Evolutionary conservation across 2,113 vertebrate species (phyloP), one percentile per base, ranked within the genome.

Genomic region (Toxostoma redivivum): DNA sequence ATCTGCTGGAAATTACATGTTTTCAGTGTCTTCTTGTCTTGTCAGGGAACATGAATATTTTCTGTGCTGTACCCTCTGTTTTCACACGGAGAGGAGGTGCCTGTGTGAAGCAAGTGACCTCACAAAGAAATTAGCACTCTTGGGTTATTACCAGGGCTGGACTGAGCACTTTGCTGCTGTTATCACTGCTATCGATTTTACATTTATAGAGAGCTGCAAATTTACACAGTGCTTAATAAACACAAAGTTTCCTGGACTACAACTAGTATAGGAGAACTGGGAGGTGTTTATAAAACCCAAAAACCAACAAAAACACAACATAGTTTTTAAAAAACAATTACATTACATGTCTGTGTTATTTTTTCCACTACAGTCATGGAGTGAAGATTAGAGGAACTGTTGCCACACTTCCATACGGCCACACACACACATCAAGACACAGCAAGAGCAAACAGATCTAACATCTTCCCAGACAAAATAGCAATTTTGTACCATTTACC

Each of bases 111-210:
- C 51, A 78, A 92, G 67, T 64, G 53, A 92, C 81, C 77, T 95
- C 95, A 96, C 84, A 86, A 74, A 87, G 83, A 86, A 92, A 67
- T 84, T 74, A 84, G 91, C 88, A 86, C 45, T 70, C 72, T 56
- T 74, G 80, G 65, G 64, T 83, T 92, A 83, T 80, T 90, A 94
- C 48, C 89, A 92, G 77, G 79, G 72, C 77, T 89, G 73, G 61
- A 58, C 77, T 92, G 90, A 84, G 77, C 72, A 81, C 91, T 96
- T 90, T 84, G 96, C 83, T 94, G 69, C 51, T 91, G 80, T 91
- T 96, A 97, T 84, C 95, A 92, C 23, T 79, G n/a, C 37, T 94
- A 97, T 95, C 92, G 93, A 97, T 95, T 95, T 95, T 79, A 89
- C 94, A 95, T 96, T 96, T 94, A 92, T 37, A 96, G 86, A 92